These are phyloP conservation scores for Carassius carassius DNA, from an alignment of 2,113 vertebrate genomes.

Conservation along the genomic window DNA sequence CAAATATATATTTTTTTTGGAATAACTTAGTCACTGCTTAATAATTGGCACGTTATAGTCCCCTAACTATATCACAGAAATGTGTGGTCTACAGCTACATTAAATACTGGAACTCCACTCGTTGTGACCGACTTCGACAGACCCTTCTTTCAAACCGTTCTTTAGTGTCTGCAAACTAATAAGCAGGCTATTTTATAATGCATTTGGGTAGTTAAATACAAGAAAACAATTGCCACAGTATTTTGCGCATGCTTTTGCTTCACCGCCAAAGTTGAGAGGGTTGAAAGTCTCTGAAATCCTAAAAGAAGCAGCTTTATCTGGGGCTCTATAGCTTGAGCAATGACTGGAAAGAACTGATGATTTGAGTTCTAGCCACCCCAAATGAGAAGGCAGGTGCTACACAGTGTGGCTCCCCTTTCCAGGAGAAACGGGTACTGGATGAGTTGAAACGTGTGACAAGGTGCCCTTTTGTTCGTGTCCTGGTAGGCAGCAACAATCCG, in stretches of 20 bases:
- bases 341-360: slow-evolving; percentile 20
- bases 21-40: slow-evolving; percentile 84
- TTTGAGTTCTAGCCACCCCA: slow-evolving; percentile 49
- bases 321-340: slow-evolving; percentile 26
- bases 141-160: slow-evolving; percentile 26
- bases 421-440: slow-evolving; percentile 40
- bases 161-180: slow-evolving; percentile 58
- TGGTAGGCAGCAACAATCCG: slow-evolving; percentile 33
- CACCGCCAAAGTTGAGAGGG: slow-evolving; percentile 24
- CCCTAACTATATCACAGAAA: slow-evolving; percentile 80
- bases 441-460: slow-evolving; percentile 62
- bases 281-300: slow-evolving; percentile 22
- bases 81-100: slow-evolving; percentile 79
- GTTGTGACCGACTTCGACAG: slow-evolving; percentile 55
- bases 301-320: slow-evolving; percentile 31
- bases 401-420: slow-evolving; percentile 56
- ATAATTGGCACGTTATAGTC: slow-evolving; percentile 94
- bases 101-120: slow-evolving; percentile 81
- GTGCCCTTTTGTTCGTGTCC: slow-evolving; percentile 32
- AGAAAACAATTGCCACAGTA: slow-evolving; percentile 72
- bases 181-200: slow-evolving; percentile 59
- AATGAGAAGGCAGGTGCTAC: slow-evolving; percentile 49
- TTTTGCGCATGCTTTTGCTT: slow-evolving; percentile 68
- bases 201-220: slow-evolving; percentile 57
- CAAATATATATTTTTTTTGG: slow-evolving; percentile 66